A percentile compares a stretch with the other conserved stretches of the same genome.
phyloP scores from a whole-genome alignment of 2,113 vertebrate species.

The Fulica atra region DNA sequence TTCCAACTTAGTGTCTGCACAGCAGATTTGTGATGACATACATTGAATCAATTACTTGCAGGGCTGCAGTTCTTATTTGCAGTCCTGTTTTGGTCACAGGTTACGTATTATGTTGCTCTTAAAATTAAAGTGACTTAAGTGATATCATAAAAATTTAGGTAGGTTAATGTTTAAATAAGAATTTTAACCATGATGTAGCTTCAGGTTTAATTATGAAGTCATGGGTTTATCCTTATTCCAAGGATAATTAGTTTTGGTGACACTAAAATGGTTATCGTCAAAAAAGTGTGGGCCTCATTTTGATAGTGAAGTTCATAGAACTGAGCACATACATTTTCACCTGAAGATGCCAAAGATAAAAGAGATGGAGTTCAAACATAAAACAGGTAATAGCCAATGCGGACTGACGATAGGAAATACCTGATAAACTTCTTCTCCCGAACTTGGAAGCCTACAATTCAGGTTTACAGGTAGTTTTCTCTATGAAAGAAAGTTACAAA shows the following conservation, averaged over 20 bases:
- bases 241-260: neutral
- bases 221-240: neutral
- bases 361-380: neutral
- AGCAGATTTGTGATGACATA: neutral
- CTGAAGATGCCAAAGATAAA: neutral
- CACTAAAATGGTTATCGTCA: accelerated
- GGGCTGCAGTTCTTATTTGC: neutral
- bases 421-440: neutral
- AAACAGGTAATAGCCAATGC: neutral
- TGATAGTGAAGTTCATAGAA: neutral
- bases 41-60: neutral
- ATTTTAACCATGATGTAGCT: neutral
- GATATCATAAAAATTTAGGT: neutral
- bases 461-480: neutral
- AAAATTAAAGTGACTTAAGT: neutral
- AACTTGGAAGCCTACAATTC: neutral
- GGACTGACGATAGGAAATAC: neutral
- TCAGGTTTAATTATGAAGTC: neutral
- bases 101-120: neutral
- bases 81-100: neutral
- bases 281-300: neutral
- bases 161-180: neutral
- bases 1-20: neutral
- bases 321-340: neutral
- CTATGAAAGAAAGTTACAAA: neutral